Evolutionary conservation across 2,888 invertebrate species (phyloP).

Genomic region (Himalopsyche kuldschensis): DNA sequence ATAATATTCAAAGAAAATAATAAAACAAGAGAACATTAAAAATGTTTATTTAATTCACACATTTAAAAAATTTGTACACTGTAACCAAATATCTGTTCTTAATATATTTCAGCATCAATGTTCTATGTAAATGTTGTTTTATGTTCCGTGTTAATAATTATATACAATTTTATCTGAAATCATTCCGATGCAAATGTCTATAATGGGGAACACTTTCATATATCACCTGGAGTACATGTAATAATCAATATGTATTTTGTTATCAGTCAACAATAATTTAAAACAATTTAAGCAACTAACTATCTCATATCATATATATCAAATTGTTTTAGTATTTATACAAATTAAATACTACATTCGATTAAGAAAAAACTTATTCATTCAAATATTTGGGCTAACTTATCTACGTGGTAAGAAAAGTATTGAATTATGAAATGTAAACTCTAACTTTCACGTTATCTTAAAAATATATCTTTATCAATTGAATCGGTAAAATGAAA

Average conservation of each 20-base stretch:
- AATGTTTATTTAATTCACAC: neutral
- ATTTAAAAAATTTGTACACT: conserved; percentile 1
- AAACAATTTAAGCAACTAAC: neutral
- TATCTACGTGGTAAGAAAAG: neutral
- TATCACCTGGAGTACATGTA: neutral
- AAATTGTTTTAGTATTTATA: neutral
- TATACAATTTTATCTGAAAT: conserved; percentile 1
- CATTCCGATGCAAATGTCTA: neutral
- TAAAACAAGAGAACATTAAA: neutral
- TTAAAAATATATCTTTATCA: neutral
- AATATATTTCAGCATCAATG: neutral
- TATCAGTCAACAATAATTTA: conserved; percentile 31
- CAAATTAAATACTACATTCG: neutral
- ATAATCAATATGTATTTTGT: conserved; percentile 13
- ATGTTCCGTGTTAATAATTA: neutral
- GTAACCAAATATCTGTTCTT: neutral
- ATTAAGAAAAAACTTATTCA: neutral
- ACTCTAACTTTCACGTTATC: neutral
- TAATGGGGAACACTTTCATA: neutral
- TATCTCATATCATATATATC: neutral
- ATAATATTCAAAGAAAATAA: neutral
- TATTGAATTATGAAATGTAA: neutral
- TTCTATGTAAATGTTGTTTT: neutral
- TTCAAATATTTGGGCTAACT: neutral
- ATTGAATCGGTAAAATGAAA: neutral